Percentiles rank a stretch among this genome's conserved stretches.
phyloP scores from a whole-genome alignment of 2,113 vertebrate genomes.

The Myotis brandtii region DNA sequence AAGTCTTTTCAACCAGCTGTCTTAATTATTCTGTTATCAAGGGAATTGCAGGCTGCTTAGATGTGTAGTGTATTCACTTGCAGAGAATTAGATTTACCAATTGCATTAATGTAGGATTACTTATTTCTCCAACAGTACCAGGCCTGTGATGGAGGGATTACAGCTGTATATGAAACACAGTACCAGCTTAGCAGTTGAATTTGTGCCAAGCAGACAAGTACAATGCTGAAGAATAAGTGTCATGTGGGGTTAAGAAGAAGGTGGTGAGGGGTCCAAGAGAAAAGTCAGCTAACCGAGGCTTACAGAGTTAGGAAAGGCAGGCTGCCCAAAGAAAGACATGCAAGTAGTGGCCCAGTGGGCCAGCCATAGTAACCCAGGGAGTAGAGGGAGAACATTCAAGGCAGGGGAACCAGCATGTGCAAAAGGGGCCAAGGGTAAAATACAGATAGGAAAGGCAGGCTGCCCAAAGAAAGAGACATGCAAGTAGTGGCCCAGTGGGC shows the following conservation, averaged over 20 bases:
- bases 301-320: too few species aligned
- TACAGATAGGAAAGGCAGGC: too few species aligned
- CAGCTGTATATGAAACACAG: not conserved
- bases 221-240: not conserved
- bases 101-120: not conserved
- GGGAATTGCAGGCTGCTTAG: not conserved
- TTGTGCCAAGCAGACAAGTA: not conserved
- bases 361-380: not conserved
- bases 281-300: not conserved
- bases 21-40: not conserved
- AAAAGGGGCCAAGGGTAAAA: not conserved
- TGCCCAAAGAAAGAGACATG: not conserved
- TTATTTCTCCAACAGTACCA: not conserved
- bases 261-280: not conserved
- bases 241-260: not conserved
- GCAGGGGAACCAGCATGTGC: not conserved
- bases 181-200: not conserved
- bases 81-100: not conserved
- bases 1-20: not conserved
- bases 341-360: not conserved
- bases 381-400: not conserved
- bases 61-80: not conserved
- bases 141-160: not conserved
- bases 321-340: not conserved
- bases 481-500: not conserved